Percentiles rank a stretch among this genome's conserved stretches.
Conservation (phyloP, 2,888 invertebrate genomes). For the Ecliptopera silaceata region DNA sequence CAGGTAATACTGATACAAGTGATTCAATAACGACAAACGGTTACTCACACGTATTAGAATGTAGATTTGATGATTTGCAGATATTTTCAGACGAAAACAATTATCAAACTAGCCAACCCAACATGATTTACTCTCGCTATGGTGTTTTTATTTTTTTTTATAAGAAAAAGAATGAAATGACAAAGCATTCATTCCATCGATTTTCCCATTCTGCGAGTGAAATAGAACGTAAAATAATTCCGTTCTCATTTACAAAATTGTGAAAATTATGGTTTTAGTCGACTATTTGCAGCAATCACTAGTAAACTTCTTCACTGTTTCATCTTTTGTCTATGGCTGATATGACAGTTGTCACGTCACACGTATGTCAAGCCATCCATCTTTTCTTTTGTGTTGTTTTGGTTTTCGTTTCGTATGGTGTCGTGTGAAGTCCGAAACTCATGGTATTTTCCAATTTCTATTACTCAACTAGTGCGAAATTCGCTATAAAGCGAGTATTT, state of each 20-base stretch:
- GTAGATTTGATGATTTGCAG: background rate
- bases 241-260: slow-evolving; percentile 1
- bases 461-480: background rate
- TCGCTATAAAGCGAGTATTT: slow-evolving; percentile 8
- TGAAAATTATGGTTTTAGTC: slow-evolving; percentile 7
- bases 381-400: slow-evolving; percentile 1
- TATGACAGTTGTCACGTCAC: background rate
- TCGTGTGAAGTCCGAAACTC: background rate
- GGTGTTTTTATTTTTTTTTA: too few relatives aligned
- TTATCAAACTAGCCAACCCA: background rate
- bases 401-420: background rate
- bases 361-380: background rate
- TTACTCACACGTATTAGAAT: slow-evolving; percentile 7
- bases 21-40: background rate
- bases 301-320: slow-evolving; percentile 1
- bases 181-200: background rate
- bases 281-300: slow-evolving; percentile 23
- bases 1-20: background rate
- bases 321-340: background rate
- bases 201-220: background rate
- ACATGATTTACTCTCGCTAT: too few relatives aligned
- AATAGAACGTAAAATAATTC: slow-evolving; percentile 15
- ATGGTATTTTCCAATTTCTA: slow-evolving; percentile 14
- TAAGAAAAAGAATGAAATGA: background rate
- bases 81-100: slow-evolving; percentile 9